Evolutionary conservation across 2,797 vertebrate genomes (phyloP), one percentile per base, ranked within the genome.

Genomic region (Hypotaenidia philippensis): DNA sequence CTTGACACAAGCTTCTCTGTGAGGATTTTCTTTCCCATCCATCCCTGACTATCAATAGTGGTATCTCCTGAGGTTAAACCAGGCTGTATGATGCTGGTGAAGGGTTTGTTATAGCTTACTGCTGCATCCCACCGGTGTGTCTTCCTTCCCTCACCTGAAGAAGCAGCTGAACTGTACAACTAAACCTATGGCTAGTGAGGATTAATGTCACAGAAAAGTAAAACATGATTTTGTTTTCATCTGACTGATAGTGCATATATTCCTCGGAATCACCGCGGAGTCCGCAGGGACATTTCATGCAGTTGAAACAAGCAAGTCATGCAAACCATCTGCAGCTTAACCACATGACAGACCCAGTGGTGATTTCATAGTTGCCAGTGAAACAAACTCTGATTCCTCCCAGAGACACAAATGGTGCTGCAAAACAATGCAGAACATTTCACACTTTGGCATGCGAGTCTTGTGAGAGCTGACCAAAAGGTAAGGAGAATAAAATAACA

Each of bases 361-460:
- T 96, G 96, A 95, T 96, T 97, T 98, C 95, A 95, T 36, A 96
- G 92, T 86, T 97, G 97, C 96, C 97, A 95, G 90, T 83, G 96
- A 97, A 98, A 94, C 93, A 96, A 96, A 92, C 93, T 83, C 95
- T 4, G 20, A 80, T 89, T 83, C 92, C 72, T 97, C 92, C 94
- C 96, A 87, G 94, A 84, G 97, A 97, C 93, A 95, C 79, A 94
- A 97, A 93, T 44, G 65, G 49, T 93, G 75, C 94, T 93, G 91
- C 91, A 97, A 97, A 97, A 94, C 93, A 90, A 83, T 19, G 60
- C 95, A 11, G 59, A 90, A 36, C 17, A 5, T 93, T 96, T 91
- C 78, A 93, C 49, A 41, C 66, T 78, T 95, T 80, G 94, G 92
- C 34, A 3, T 77, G 56, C 20, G 68, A 83, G 68, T 75, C 89